Conservation (phyloP, 2,888 invertebrate genomes). For the Pyrgus malvae region DNA sequence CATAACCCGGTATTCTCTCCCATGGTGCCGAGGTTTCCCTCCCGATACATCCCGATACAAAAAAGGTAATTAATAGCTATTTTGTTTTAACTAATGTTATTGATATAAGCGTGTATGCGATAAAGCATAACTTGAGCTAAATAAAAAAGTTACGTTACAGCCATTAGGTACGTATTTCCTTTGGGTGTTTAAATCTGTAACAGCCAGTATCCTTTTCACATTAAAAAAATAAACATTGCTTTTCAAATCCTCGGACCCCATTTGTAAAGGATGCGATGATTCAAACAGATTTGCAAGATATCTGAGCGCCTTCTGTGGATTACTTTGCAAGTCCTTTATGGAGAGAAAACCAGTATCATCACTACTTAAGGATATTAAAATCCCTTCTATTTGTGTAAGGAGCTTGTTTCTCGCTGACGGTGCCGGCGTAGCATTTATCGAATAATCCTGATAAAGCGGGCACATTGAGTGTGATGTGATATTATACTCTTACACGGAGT, state of each 20-base stretch:
- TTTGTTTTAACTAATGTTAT: too few species aligned
- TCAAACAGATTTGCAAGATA: slow-evolving; percentile 78
- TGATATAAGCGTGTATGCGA: too few species aligned
- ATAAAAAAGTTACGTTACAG: background rate
- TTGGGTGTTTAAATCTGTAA: background rate
- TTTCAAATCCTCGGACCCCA: slow-evolving; percentile 63
- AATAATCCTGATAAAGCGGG: slow-evolving; percentile 59
- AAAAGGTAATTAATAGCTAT: too few species aligned
- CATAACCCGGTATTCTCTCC: too few species aligned
- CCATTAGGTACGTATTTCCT: too few species aligned
- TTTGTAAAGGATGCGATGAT: slow-evolving; percentile 79
- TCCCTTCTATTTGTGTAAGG: slow-evolving; percentile 75
- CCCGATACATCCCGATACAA: too few species aligned
- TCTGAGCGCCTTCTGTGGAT: slow-evolving; percentile 73
- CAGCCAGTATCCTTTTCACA: background rate
- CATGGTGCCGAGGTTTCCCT: too few species aligned
- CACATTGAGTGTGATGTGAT: slow-evolving; percentile 42
- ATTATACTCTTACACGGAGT: slow-evolving; percentile 9
- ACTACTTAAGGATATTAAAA: slow-evolving; percentile 82
- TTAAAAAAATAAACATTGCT: slow-evolving; percentile 45
- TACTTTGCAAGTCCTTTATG: slow-evolving; percentile 81
- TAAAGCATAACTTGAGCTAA: background rate
- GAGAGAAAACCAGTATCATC: slow-evolving; percentile 71
- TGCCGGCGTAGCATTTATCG: slow-evolving; percentile 58
- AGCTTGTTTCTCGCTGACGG: slow-evolving; percentile 70